Evolutionary conservation across 2,113 vertebrate species (phyloP).

Genomic region (Otis tarda): DNA sequence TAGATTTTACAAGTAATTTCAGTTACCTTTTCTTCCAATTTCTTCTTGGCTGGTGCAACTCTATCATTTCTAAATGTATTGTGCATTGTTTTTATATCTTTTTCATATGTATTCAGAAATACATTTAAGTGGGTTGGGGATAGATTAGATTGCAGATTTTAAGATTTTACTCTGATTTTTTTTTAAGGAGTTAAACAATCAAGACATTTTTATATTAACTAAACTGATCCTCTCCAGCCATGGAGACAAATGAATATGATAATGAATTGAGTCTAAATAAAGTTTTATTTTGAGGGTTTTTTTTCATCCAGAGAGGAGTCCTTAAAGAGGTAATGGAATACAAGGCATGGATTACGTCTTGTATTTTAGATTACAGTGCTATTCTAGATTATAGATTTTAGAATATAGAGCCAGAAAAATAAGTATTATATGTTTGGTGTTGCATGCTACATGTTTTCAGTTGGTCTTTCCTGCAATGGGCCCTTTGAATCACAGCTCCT

Average conservation of each 20-base stretch:
- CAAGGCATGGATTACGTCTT: not conserved
- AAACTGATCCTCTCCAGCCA: not conserved
- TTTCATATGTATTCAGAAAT: not conserved
- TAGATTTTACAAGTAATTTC: conserved; percentile 23
- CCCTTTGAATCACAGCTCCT: not conserved
- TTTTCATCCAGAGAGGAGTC: not conserved
- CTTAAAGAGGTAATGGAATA: not conserved
- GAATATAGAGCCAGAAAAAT: not conserved
- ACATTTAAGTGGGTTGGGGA: not conserved
- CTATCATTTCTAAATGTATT: not conserved
- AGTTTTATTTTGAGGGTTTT: conserved; percentile 2
- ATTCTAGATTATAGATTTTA: not conserved
- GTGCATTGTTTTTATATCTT: not conserved
- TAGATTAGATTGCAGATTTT: not conserved
- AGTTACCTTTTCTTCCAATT: conserved; percentile 28
- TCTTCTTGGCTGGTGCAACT: not conserved
- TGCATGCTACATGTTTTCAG: not conserved
- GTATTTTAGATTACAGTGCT: not conserved
- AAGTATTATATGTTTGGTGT: not conserved
- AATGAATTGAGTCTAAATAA: not conserved
- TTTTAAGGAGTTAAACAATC: not conserved
- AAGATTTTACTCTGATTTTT: not conserved
- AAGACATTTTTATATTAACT: not conserved
- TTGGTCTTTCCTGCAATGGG: not conserved
- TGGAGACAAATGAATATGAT: not conserved